Conservation (phyloP, 2,888 invertebrate genomes). For the Sycophila texana region DNA sequence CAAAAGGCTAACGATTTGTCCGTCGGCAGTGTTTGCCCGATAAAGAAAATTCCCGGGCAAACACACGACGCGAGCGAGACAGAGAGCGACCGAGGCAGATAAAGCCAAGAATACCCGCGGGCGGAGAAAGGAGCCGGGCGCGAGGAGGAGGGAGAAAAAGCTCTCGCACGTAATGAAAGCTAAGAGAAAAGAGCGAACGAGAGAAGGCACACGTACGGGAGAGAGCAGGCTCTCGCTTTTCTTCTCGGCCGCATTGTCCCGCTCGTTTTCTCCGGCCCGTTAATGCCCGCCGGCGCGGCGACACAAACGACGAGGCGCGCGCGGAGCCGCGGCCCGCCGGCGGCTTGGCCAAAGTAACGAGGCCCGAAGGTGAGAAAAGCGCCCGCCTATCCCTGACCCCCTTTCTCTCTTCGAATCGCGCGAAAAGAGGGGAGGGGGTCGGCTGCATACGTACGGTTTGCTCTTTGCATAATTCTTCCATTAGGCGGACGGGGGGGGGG, state of each 20-base stretch:
- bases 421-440: neutral
- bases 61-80: neutral
- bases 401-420: conserved; percentile 2
- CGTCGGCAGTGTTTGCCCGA: conserved; percentile 22
- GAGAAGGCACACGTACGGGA: neutral
- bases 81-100: too few species aligned
- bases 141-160: neutral
- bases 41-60: conserved; percentile 8
- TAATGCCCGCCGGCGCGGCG: neutral
- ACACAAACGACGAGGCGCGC: neutral
- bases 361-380: conserved; percentile 36
- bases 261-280: conserved; percentile 4
- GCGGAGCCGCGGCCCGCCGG: neutral
- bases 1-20: conserved; percentile 38
- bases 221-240: neutral
- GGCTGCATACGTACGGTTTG: neutral
- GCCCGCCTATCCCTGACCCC: conserved; percentile 40
- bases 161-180: neutral
- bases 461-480: conserved; percentile 31
- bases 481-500: neutral
- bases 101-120: too few species aligned
- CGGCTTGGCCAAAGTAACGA: conserved; percentile 39
- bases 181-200: neutral
- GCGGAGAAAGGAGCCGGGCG: too few species aligned
- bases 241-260: conserved; percentile 25